A percentile compares a stretch with the other conserved stretches of the same genome.
Conservation (phyloP, 2,797 vertebrate species). For the Danio choprae region DNA sequence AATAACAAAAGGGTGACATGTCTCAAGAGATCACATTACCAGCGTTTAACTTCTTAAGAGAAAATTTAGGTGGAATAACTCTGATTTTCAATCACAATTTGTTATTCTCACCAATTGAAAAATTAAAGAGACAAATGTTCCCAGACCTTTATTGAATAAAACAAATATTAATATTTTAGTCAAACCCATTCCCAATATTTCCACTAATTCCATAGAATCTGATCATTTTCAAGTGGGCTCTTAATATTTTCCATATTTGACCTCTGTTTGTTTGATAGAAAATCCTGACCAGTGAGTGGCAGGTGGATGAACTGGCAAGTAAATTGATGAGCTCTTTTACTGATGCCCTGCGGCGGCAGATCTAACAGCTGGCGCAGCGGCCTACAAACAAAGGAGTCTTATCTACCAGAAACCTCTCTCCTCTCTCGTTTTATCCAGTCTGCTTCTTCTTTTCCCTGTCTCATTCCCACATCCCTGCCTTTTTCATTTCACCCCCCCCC, state of each 20-base stretch:
- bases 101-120: too few species aligned
- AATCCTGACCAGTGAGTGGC: slow-evolving; percentile 1
- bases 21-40: too few species aligned
- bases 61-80: too few species aligned
- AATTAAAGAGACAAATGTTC: too few species aligned
- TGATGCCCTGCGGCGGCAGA: slow-evolving; percentile 42
- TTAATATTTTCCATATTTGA: neutral
- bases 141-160: too few species aligned
- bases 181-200: too few species aligned
- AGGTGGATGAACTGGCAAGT: slow-evolving; percentile 12
- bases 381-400: slow-evolving; percentile 29
- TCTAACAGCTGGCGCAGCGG: slow-evolving; percentile 40
- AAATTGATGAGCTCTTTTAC: slow-evolving; percentile 31
- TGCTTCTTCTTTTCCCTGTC: neutral
- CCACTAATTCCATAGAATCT: too few species aligned
- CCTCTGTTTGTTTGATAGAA: neutral
- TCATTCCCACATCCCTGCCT: slow-evolving; percentile 4
- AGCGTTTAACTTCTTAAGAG: too few species aligned
- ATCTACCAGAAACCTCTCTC: slow-evolving; percentile 16
- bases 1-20: too few species aligned
- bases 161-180: too few species aligned
- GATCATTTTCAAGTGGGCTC: too few species aligned
- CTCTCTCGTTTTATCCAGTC: slow-evolving; percentile 11
- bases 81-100: too few species aligned
- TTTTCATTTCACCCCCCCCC: neutral